These are phyloP conservation scores for Axis porcinus DNA, from an alignment of 2,113 vertebrate species.

Conservation along the genomic window DNA sequence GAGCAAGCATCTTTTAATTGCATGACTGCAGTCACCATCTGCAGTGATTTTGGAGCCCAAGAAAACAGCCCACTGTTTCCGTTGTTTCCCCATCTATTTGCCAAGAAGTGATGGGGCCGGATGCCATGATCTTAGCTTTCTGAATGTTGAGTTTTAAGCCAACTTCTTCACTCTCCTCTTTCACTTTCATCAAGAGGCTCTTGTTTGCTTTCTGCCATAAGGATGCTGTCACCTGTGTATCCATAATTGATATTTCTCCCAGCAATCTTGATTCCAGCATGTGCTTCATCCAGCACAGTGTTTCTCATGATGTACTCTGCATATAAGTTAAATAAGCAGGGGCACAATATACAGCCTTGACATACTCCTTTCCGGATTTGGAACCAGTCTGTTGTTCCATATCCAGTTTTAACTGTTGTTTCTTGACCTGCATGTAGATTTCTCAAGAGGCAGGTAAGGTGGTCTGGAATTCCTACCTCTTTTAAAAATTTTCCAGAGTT, in stretches of 20 bases:
- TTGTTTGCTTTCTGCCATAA: background rate
- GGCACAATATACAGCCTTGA: background rate
- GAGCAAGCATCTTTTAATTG: background rate
- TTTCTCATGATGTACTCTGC: background rate
- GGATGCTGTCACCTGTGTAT: background rate
- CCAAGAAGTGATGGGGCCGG: background rate
- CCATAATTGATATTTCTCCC: background rate
- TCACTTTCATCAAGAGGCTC: background rate
- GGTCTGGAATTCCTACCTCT: background rate
- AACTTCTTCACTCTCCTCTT: background rate
- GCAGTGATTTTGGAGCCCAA: background rate
- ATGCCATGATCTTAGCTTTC: background rate
- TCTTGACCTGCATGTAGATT: background rate
- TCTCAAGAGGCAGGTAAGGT: background rate
- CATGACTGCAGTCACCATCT: background rate
- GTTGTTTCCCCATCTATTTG: background rate
- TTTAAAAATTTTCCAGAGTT: background rate
- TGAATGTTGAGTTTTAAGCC: background rate
- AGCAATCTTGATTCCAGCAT: background rate
- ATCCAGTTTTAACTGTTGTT: background rate
- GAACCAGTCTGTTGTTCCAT: background rate
- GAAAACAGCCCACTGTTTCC: background rate
- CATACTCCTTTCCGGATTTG: background rate
- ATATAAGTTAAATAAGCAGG: background rate
- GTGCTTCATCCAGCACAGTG: background rate